Evolutionary conservation across 1,140 invertebrate species (phyloP), one percentile per base, ranked within the genome.

Genomic region (Chironomus tepperi): DNA sequence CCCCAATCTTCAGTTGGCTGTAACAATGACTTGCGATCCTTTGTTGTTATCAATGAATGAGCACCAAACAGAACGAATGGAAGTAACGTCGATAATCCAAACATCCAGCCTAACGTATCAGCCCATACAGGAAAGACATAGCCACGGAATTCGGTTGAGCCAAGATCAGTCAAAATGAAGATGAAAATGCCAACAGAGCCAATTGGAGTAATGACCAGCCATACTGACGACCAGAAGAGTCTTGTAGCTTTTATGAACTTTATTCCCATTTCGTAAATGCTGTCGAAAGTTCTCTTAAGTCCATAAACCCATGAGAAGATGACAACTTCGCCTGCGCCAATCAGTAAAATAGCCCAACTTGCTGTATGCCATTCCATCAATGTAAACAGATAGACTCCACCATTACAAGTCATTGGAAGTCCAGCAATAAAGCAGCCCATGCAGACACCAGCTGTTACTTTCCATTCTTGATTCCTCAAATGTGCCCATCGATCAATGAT

Each of bases 331-430:
- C 86, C 85, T 42, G 91, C 80, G 43, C 91, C 92, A 79, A 93
- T 90, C 47, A 93, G 83, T 76, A 93, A 84, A 74, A 93, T 89
- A 8, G 91, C 91, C 88, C 90, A 93, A n/a, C 91, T 91, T 34
- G 92, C 91, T 1, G 91, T 91, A 80, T 94, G 92, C 84, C 89
- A 91, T 80, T 94, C 92, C 82, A 94, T 86, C 73, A 93, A 79
- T 43, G 91, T 90, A 77, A 93, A 88, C 76, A 93, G 79, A 80
- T 90, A 93, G 75, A 92, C 87, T 7, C 91, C 91, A 65, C 90
- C 89, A 75, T 87, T 84, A 78, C 87, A 89, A 77, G 88, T 87
- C 89, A 90, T 90, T 21, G 88, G 88, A 18, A 91, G 78, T 0
- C 86, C 89, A 21, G 89, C 80, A n/a, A 89, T 75, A 80, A 90